Evolutionary conservation across 2,888 invertebrate genomes (phyloP).

Genomic region (Schizaphis graminum): DNA sequence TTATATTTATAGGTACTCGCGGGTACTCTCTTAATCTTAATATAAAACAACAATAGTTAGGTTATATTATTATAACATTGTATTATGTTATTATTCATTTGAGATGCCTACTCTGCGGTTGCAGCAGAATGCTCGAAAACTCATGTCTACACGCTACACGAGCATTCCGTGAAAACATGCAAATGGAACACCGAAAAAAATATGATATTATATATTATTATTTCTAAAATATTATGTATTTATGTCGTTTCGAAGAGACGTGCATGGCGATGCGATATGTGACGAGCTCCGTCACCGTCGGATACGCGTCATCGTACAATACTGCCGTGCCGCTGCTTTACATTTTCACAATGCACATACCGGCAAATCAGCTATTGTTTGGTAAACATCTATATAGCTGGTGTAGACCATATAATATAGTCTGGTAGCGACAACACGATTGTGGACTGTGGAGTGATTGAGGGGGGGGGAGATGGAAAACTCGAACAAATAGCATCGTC

Average conservation of each 20-base stretch:
- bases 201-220: background rate
- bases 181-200: background rate
- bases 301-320: background rate
- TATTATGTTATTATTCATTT: background rate
- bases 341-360: background rate
- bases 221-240: background rate
- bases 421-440: background rate
- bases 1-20: no score
- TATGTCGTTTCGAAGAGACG: background rate
- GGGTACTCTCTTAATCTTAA: background rate
- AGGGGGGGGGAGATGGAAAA: background rate
- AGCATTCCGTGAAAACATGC: background rate
- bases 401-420: background rate
- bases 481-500: background rate
- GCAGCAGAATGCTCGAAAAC: background rate
- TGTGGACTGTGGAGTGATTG: background rate
- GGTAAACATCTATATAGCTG: background rate
- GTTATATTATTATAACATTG: background rate
- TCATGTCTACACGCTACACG: background rate
- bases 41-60: background rate
- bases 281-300: background rate
- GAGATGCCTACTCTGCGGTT: background rate
- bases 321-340: background rate
- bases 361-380: slow-evolving; percentile 5
- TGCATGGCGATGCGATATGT: background rate